These are phyloP conservation scores for Hozukius guyotensis DNA, from an alignment of 2,797 vertebrate genomes.

Conservation along the genomic window DNA sequence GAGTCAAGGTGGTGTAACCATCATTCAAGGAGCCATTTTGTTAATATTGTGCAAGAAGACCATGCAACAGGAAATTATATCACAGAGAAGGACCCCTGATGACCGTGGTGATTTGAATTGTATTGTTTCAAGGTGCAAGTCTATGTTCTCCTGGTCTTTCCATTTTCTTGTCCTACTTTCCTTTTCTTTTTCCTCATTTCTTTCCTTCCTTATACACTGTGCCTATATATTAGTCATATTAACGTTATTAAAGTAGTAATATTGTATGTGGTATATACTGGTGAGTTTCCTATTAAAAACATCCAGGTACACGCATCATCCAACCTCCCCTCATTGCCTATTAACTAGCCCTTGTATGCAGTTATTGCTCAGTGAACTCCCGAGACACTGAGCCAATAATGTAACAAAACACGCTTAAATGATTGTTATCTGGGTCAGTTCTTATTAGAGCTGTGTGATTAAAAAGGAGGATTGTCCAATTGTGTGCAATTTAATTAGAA, in stretches of 20 bases:
- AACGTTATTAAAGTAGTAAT: neutral
- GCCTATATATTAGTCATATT: neutral
- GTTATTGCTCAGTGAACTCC: conserved; percentile 34
- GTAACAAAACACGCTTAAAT: conserved; percentile 50
- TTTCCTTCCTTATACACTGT: neutral
- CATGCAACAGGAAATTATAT: neutral
- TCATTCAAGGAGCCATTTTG: neutral
- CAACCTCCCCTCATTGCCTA: neutral
- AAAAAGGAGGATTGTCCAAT: conserved; percentile 58
- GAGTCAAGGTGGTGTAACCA: neutral
- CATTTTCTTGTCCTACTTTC: neutral
- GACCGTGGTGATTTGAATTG: neutral
- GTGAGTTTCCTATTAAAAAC: neutral
- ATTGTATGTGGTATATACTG: neutral
- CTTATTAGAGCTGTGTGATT: conserved; percentile 60
- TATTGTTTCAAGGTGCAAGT: neutral
- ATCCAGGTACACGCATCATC: neutral
- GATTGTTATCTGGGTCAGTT: conserved; percentile 57
- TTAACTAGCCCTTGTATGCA: neutral
- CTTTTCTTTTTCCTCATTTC: neutral
- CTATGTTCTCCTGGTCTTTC: neutral
- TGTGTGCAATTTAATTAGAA: conserved; percentile 66
- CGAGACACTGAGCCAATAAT: conserved; percentile 33
- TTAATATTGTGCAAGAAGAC: neutral
- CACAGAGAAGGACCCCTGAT: neutral